A percentile compares a stretch with the other conserved stretches of the same genome.
These are phyloP conservation scores for Ivindomyrus marchei DNA, from an alignment of 2,113 vertebrate species.

Conservation along the genomic window DNA sequence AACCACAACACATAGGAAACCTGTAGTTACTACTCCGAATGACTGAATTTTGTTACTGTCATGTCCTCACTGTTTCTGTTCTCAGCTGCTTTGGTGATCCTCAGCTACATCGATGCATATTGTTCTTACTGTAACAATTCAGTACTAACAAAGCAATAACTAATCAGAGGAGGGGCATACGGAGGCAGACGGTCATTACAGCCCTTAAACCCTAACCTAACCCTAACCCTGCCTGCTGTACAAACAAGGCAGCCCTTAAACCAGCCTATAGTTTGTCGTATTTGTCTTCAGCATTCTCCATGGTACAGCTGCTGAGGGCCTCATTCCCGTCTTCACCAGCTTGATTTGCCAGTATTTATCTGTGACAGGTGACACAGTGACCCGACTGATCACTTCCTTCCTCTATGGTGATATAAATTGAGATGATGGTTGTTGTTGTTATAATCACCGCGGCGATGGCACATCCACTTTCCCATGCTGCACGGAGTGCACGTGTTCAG, in stretches of 20 bases:
- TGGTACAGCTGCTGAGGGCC: neutral
- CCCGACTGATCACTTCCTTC: neutral
- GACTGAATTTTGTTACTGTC: neutral
- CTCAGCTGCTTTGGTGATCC: neutral
- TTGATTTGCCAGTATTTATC: neutral
- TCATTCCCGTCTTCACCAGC: neutral
- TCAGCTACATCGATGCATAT: neutral
- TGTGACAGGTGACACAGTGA: neutral
- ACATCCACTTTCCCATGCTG: neutral
- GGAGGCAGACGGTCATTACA: neutral
- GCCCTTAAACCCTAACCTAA: neutral
- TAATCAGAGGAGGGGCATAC: neutral
- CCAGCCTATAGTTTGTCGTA: neutral
- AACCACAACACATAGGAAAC: neutral
- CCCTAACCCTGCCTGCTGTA: neutral
- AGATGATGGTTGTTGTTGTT: neutral
- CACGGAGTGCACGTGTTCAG: neutral
- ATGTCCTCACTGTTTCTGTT: neutral
- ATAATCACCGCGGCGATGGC: neutral
- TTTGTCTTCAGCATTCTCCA: neutral
- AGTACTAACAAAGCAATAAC: neutral
- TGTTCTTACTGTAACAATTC: neutral
- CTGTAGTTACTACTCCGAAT: neutral
- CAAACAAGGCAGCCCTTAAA: neutral
- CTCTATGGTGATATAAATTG: neutral